Evolutionary conservation across 2,888 invertebrate species (phyloP), one percentile per base, ranked within the genome.

Genomic region (Temnothorax ravouxi): DNA sequence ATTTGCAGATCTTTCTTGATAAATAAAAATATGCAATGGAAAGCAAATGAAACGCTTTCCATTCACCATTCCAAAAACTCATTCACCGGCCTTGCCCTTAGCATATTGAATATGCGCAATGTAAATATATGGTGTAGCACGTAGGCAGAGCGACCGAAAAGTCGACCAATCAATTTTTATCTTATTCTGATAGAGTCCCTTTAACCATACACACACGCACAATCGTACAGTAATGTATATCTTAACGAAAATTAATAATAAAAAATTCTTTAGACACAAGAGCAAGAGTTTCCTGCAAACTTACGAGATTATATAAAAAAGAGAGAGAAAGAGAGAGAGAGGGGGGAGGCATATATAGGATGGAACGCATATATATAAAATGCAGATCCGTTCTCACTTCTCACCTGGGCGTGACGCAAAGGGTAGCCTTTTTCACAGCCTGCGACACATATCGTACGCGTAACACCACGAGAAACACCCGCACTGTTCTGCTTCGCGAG

Each of bases 331-430:
- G 15, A 44, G 15, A 52, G n/a, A n/a, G 25, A 4, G 3, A 34
- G 1, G 34, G 1, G 62, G 5, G 13, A n/a, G 2, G 5, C 1
- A 29, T 0, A 4, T 6, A 4, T 6, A 44, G 38, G 62, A 9
- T 54, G 18, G 21, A 41, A 44, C 15, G 41, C 9, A 34, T 29
- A 56, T 41, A 54, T 34, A 34, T 29, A 29, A 29, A 66, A 54
- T 21, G 38, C 4, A 5, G 25, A 11, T 76, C 8, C 1, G n/a
- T 79, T n/a, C 89, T 91, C 87, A 92, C 92, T 79, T n/a, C 89
- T 91, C 87, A 92, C 92, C 92, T 89, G 91, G 91, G 90, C 90
- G 91, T 89, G 88, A 87, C 85, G 74, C 72, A 64, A 79, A 66
- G 82, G 29, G 29, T 77, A 81, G 67, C 71, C 38, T 64, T 77